A percentile compares a stretch with the other conserved stretches of the same genome.
These are phyloP conservation scores for Miniopterus natalensis DNA, from an alignment of 2,113 vertebrate species.

Conservation along the genomic window DNA sequence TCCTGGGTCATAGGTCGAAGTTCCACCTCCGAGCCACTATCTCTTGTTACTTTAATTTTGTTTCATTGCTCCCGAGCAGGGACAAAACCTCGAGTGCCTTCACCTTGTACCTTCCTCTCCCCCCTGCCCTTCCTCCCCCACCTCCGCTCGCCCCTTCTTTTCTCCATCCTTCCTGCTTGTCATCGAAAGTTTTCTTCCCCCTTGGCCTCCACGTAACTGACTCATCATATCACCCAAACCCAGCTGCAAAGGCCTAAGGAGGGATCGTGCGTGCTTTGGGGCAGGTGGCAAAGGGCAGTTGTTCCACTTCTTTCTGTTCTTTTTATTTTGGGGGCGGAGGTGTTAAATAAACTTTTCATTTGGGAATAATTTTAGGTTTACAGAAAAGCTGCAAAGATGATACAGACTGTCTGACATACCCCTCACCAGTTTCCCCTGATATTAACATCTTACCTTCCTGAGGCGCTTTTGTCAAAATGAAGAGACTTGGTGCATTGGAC, in stretches of 20 bases:
- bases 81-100: not conserved
- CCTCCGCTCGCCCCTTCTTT: not conserved
- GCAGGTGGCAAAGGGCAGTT: too few relatives aligned
- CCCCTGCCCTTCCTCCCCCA: not conserved
- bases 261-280: not conserved
- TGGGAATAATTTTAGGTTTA: slow-evolving; percentile 28
- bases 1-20: too few relatives aligned
- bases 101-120: not conserved
- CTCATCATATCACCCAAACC: not conserved
- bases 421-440: not conserved
- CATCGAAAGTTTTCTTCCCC: not conserved
- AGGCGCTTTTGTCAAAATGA: slow-evolving; percentile 6
- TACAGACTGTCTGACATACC: not conserved
- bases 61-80: not conserved
- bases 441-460: not conserved
- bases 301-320: not conserved
- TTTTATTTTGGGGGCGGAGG: not conserved
- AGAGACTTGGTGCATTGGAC: not conserved
- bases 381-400: not conserved
- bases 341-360: not conserved
- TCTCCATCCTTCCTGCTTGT: not conserved
- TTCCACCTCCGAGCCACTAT: not conserved
- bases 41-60: not conserved
- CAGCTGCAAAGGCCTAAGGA: not conserved
- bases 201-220: not conserved